Conservation (phyloP, 2,888 invertebrate species). For the Drosophila falleni region DNA sequence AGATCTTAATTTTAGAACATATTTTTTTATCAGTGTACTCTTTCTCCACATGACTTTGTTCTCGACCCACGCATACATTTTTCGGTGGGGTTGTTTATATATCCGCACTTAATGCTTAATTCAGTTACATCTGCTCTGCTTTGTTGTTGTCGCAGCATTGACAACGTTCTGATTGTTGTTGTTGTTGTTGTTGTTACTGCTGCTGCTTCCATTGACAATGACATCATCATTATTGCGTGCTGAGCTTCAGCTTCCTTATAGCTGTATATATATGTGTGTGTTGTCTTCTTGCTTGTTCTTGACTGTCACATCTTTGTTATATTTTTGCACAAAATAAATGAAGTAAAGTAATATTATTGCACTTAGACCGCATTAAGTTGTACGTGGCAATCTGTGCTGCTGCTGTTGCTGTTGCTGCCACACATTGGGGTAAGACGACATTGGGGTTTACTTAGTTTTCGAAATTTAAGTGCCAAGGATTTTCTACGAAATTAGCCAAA, state of each 20-base stretch:
- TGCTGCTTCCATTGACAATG: conserved; percentile 81
- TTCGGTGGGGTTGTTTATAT: conserved; percentile 80
- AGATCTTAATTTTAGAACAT: no score
- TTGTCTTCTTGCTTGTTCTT: conserved; percentile 45
- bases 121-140: conserved; percentile 78
- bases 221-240: conserved; percentile 84
- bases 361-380: conserved; percentile 82
- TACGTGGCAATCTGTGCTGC: conserved; percentile 81
- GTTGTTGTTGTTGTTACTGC: conserved; percentile 43
- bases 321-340: conserved; percentile 83
- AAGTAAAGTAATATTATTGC: conserved; percentile 83
- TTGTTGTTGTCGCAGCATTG: conserved; percentile 28
- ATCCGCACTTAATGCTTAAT: conserved; percentile 83
- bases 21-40: no score
- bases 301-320: conserved; percentile 80
- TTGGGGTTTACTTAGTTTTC: conserved; percentile 71
- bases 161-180: conserved; percentile 49
- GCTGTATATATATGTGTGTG: not conserved
- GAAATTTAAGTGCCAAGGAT: conserved; percentile 78
- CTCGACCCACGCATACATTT: conserved; percentile 54
- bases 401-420: conserved; percentile 19
- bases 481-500: conserved; percentile 76
- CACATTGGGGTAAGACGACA: conserved; percentile 20
- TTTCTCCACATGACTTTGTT: conserved; percentile 6
- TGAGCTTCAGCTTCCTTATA: conserved; percentile 49